Percentiles rank a stretch among this genome's conserved stretches.
These are phyloP conservation scores for Borostomias antarcticus DNA, from an alignment of 2,797 vertebrate species.

Conservation along the genomic window DNA sequence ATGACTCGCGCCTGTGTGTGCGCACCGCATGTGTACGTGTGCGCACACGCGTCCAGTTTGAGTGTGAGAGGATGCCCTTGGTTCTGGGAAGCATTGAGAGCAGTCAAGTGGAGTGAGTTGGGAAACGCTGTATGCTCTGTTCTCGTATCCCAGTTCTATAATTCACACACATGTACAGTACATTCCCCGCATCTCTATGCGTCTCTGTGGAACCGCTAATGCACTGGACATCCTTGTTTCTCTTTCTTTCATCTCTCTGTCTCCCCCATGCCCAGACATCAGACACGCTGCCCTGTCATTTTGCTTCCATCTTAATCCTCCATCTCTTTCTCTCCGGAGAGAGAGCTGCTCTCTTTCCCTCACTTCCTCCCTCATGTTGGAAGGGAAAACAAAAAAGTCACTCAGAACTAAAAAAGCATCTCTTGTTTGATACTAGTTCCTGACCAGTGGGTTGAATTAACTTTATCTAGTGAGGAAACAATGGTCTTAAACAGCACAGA, in stretches of 20 bases:
- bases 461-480: too few species aligned
- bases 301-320: constrained; percentile 23
- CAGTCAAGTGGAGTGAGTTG: background rate
- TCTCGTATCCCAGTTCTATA: constrained; percentile 37
- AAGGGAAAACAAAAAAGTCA: too few species aligned
- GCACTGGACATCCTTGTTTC: constrained; percentile 30
- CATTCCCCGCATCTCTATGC: constrained; percentile 28
- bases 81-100: background rate
- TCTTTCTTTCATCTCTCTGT: constrained; percentile 11
- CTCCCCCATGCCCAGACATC: too few species aligned
- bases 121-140: background rate
- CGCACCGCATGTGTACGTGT: background rate
- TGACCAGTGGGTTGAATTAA: too few species aligned
- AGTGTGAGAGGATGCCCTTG: background rate
- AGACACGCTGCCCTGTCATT: background rate
- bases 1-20: background rate
- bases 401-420: too few species aligned
- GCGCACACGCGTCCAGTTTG: background rate
- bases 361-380: constrained; percentile 1
- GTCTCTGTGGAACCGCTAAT: constrained; percentile 39
- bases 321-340: constrained; percentile 28
- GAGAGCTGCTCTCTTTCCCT: constrained; percentile 33
- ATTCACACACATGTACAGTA: constrained; percentile 52
- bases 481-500: too few species aligned
- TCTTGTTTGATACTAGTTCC: too few species aligned